Evolutionary conservation across 2,113 vertebrate genomes (phyloP).

Genomic region (Pelusios castaneus): DNA sequence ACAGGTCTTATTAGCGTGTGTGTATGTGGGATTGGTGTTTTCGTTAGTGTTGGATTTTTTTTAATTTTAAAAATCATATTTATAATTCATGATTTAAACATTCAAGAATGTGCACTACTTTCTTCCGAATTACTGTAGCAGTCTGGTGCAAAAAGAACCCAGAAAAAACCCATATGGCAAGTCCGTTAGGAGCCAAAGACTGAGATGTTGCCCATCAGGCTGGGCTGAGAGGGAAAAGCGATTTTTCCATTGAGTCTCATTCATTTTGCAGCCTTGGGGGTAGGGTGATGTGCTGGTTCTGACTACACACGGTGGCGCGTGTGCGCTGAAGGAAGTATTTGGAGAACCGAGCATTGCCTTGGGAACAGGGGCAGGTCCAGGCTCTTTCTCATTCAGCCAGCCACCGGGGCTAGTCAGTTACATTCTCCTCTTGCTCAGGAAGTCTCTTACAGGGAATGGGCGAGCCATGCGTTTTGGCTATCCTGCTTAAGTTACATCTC

Average conservation of each 20-base stretch:
- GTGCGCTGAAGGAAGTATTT: not conserved
- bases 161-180: not conserved
- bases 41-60: not conserved
- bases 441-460: not conserved
- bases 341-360: not conserved
- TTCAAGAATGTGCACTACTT: conserved; percentile 29
- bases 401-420: not conserved
- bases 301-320: not conserved
- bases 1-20: not conserved
- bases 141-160: conserved; percentile 2
- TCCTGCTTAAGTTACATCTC: not conserved
- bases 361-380: too few species aligned
- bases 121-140: not conserved
- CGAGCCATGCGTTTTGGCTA: not conserved
- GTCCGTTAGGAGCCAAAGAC: conserved; percentile 60
- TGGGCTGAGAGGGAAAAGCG: not conserved
- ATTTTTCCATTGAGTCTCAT: not conserved
- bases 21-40: not conserved
- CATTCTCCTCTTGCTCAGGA: not conserved
- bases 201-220: not conserved
- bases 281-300: not conserved
- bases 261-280: not conserved
- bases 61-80: not conserved
- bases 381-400: not conserved
- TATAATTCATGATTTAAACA: conserved; percentile 24